phyloP scores from a whole-genome alignment of 2,888 invertebrate species.

The Xanthia togata region DNA sequence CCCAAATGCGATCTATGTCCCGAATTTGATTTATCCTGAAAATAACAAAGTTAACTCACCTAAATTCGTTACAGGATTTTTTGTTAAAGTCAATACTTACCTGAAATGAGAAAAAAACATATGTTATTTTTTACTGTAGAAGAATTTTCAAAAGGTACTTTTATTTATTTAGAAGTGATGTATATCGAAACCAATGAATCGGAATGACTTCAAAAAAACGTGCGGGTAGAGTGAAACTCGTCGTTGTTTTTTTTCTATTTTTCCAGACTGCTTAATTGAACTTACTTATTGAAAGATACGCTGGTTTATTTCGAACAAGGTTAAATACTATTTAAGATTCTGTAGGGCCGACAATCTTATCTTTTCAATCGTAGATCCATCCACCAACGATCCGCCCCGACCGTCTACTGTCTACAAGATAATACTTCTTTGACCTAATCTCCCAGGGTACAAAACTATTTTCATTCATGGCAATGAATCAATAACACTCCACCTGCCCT shows the following conservation, averaged over 20 bases:
- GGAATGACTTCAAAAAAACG: slow-evolving; percentile 42
- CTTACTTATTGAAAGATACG: background rate
- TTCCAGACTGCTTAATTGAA: background rate
- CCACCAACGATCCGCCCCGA: too few species aligned
- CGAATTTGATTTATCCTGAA: slow-evolving; percentile 55
- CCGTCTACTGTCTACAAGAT: background rate
- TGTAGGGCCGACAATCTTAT: background rate
- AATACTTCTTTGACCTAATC: background rate
- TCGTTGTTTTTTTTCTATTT: slow-evolving; percentile 9
- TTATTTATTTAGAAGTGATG: slow-evolving; percentile 25
- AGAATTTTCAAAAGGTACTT: slow-evolving; percentile 4
- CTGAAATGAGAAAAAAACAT: slow-evolving; percentile 54
- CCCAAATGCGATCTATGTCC: slow-evolving; percentile 52
- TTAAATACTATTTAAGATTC: too few species aligned
- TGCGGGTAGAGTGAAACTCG: slow-evolving; percentile 7
- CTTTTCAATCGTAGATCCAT: background rate
- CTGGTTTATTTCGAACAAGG: background rate
- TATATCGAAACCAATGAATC: slow-evolving; percentile 33
- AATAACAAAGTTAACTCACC: slow-evolving; percentile 65
- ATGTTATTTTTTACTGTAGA: slow-evolving; percentile 18
- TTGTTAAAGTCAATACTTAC: slow-evolving; percentile 60
- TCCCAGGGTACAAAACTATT: background rate
- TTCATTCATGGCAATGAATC: slow-evolving; percentile 14
- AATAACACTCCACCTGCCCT: slow-evolving; percentile 8
- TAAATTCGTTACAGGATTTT: slow-evolving; percentile 56